Conservation (phyloP, 2,888 invertebrate genomes). For the Drosophila birchii region DNA sequence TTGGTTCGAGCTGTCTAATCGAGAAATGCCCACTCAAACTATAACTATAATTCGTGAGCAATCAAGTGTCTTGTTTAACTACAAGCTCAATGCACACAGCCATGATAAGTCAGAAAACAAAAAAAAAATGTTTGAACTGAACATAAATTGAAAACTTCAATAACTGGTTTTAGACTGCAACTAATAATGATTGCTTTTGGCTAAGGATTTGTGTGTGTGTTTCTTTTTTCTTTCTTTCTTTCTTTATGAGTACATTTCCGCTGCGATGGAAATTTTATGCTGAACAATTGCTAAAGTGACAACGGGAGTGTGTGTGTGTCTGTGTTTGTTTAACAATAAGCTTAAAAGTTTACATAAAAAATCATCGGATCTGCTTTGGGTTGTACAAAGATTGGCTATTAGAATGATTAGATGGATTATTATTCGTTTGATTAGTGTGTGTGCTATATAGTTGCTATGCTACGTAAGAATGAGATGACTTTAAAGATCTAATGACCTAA, state of each 20-base stretch:
- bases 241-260: constrained; percentile 25
- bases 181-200: constrained; percentile 14
- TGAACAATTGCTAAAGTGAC: neutral
- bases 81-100: constrained; percentile 29
- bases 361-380: constrained; percentile 12
- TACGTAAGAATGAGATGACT: constrained; percentile 25
- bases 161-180: constrained; percentile 33
- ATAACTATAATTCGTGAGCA: constrained; percentile 37
- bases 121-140: constrained; percentile 5
- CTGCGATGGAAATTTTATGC: constrained; percentile 18
- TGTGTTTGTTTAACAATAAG: constrained; percentile 11
- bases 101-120: constrained; percentile 24
- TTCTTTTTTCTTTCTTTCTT: neutral
- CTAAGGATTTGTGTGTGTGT: constrained; percentile 14
- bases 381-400: constrained; percentile 25
- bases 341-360: constrained; percentile 27
- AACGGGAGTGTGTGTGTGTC: neutral
- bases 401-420: constrained; percentile 32
- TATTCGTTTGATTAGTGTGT: constrained; percentile 10
- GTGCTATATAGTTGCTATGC: constrained; percentile 29
- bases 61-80: constrained; percentile 41
- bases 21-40: constrained; percentile 27
- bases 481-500: neutral
- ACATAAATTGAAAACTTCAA: constrained; percentile 21
- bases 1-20: constrained; percentile 15